Evolutionary conservation across 2,113 vertebrate genomes (phyloP).

Genomic region (Sminthopsis crassicaudata): DNA sequence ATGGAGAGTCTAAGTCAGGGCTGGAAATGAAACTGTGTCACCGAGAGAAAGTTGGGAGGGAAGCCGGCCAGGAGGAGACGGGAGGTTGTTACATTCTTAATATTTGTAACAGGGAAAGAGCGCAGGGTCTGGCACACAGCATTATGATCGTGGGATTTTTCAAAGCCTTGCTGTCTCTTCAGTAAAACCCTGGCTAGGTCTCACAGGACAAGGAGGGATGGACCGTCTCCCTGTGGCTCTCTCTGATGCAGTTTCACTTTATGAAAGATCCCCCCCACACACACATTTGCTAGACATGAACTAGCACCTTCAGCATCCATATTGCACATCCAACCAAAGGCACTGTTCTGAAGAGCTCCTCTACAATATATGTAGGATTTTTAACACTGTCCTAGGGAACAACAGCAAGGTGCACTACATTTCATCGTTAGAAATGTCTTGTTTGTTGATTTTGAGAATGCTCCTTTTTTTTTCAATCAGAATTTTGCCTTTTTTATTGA

Average conservation of each 20-base stretch:
- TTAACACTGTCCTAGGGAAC: slow-evolving; percentile 1
- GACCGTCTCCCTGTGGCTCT: not conserved
- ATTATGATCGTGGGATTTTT: not conserved
- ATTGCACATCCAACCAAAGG: not conserved
- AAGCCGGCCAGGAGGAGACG: not conserved
- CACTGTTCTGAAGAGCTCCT: not conserved
- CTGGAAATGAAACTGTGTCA: slow-evolving; percentile 39
- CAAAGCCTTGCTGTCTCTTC: not conserved
- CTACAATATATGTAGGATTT: not conserved
- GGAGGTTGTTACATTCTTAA: not conserved
- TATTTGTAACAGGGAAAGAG: not conserved
- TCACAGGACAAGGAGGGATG: not conserved
- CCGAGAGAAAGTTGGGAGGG: not conserved
- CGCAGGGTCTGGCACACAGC: not conserved
- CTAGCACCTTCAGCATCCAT: not conserved
- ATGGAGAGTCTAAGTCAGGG: not conserved
- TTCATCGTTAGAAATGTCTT: not conserved
- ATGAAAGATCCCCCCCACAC: not conserved
- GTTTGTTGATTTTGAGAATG: not conserved
- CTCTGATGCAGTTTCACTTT: not conserved
- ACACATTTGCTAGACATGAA: not conserved
- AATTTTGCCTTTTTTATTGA: not conserved
- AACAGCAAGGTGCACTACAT: not conserved
- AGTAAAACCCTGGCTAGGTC: not conserved
- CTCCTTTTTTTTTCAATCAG: not conserved